Base-by-base conservation (phyloP, 2,888 invertebrate genomes). In the Tridacna gigas region DNA sequence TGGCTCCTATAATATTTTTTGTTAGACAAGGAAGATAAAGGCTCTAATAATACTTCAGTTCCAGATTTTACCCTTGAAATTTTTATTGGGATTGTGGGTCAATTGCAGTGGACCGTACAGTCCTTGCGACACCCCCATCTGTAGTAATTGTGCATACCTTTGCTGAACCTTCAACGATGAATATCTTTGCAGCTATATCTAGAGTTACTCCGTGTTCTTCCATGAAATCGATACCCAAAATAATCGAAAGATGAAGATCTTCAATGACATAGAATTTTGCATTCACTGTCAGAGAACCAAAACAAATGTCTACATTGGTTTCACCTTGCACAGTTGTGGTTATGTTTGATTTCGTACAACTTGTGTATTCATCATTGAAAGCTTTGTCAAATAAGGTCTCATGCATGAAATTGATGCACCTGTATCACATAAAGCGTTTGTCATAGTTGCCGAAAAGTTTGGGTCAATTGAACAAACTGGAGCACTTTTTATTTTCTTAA, bases 361-460 rank as follows among this genome's bases (percentile, higher is more conserved):
- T 67, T 7, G 80, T 74, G 67, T 77, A 60, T 25, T 48, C 9
- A 65, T 20, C 56, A 18, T 9, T 26, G 25, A 69, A 80, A n/a
- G 67, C 65, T 51, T 71, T 84, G 11, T 74, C 56, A 45, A 84
- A 71, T 51, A 77, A 84, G 20, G 74, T 22, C 60, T n/a, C 20
- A 79, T 66, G 22, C 82, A 82, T 5, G 79, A 82, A 15, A 82
- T 47, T 18, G 67, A 67, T 0, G 78, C 78, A 45, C 78, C 78
- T 69, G 25, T 20, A 77, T 83, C 83, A 45, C 66, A 61, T 26
- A 83, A 65, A 37, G 71, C 75, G 69, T 60, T 71, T 48, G 78
- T 78, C 37, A 83, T 74, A 22, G 22, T 15, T 9, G 79, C 60
- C 7, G 83, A 79, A 76, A 79, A 83, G 45, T 83, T 83, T 18